A percentile compares a stretch with the other conserved stretches of the same genome.
Evolutionary conservation across 2,797 vertebrate genomes (phyloP).

Genomic region (Sebastiscus albofasciatus): DNA sequence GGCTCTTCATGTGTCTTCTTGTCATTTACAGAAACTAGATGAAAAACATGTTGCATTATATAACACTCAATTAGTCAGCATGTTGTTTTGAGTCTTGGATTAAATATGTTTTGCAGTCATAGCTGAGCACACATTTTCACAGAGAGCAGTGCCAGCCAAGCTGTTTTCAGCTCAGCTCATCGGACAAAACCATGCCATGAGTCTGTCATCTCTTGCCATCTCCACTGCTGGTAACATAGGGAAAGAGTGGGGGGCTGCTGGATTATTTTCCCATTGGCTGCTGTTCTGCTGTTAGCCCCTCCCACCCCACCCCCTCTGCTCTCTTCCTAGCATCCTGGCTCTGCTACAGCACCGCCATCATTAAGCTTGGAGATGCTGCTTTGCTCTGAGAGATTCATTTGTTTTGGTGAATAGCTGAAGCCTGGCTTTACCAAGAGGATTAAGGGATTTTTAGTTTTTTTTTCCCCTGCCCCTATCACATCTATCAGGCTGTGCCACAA

Average conservation of each 20-base stretch:
- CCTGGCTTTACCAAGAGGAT: conserved; percentile 62
- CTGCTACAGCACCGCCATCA: conserved; percentile 60
- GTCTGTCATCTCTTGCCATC: conserved; percentile 41
- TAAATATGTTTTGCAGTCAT: background rate
- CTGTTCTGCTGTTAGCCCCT: conserved; percentile 48
- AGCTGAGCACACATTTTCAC: background rate
- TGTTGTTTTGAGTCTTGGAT: background rate
- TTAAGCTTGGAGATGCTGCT: conserved; percentile 61
- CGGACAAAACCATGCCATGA: conserved; percentile 38
- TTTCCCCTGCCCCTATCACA: conserved; percentile 6
- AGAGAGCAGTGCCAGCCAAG: background rate
- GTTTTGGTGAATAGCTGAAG: conserved; percentile 46
- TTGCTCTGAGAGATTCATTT: conserved; percentile 48
- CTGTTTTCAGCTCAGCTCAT: conserved; percentile 6
- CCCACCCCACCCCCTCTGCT: conserved; percentile 32
- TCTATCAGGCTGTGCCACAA: conserved; percentile 46
- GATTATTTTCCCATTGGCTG: conserved; percentile 57
- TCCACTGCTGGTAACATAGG: conserved; percentile 34
- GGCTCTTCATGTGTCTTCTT: background rate
- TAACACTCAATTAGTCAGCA: conserved; percentile 1
- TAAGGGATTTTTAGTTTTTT: conserved; percentile 48
- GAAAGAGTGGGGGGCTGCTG: background rate
- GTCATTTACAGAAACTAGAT: background rate
- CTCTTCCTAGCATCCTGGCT: conserved; percentile 64
- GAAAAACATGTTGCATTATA: background rate